Evolutionary conservation across 2,888 invertebrate genomes (phyloP).

Genomic region (Calameuta idolon): DNA sequence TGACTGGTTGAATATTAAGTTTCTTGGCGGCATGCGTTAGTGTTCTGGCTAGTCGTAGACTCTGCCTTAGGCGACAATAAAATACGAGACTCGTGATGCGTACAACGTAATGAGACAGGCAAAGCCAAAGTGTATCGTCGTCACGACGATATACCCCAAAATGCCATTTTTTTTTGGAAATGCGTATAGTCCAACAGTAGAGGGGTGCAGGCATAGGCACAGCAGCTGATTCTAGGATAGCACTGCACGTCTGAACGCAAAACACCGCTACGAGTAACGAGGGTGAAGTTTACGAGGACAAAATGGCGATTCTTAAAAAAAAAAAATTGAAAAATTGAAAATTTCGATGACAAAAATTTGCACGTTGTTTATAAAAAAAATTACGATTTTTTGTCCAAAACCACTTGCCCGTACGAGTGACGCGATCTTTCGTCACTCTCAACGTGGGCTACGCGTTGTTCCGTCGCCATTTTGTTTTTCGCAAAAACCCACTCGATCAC

Average conservation of each 20-base stretch:
- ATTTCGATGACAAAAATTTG: background rate
- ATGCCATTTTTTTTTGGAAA: background rate
- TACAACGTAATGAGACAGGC: background rate
- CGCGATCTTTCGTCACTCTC: background rate
- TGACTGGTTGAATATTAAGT: slow-evolving; percentile 24
- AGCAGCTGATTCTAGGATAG: slow-evolving; percentile 48
- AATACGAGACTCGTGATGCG: background rate
- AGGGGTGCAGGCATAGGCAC: slow-evolving; percentile 55
- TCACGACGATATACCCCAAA: background rate
- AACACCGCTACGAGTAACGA: slow-evolving; percentile 36
- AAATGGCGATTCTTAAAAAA: background rate
- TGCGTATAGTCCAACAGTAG: slow-evolving; percentile 47
- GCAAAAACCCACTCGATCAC: slow-evolving; percentile 12
- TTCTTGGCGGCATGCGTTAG: slow-evolving; percentile 58
- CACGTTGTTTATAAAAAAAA: background rate
- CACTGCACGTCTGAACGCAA: slow-evolving; percentile 49
- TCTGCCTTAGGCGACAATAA: background rate
- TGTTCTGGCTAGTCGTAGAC: slow-evolving; percentile 42
- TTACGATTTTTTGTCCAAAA: background rate
- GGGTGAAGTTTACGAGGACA: background rate
- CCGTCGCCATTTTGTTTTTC: background rate
- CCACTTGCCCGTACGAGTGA: background rate
- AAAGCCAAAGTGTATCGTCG: background rate
- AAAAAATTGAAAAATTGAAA: background rate
- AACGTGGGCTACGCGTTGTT: background rate